Percentiles rank a stretch among this genome's conserved stretches.
These are phyloP conservation scores for Amphipyra tragopoginis DNA, from an alignment of 2,888 invertebrate genomes.

Conservation along the genomic window DNA sequence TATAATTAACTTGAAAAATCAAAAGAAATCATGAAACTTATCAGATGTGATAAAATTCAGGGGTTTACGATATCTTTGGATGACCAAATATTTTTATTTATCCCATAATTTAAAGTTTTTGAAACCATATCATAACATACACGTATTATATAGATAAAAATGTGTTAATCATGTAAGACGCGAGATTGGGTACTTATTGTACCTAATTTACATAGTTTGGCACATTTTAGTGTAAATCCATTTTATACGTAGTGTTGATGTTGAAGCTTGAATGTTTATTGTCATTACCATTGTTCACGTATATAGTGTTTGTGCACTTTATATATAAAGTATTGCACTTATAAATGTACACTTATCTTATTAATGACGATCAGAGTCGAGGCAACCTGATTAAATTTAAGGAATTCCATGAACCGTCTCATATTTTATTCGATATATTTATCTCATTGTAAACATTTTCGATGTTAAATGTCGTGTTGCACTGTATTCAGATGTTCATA, in stretches of 20 bases:
- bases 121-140: slow-evolving; percentile 4
- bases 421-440: slow-evolving; percentile 43
- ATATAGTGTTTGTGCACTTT: slow-evolving; percentile 52
- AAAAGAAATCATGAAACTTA: slow-evolving; percentile 5
- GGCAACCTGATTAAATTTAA: slow-evolving; percentile 80
- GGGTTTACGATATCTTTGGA: slow-evolving; percentile 25
- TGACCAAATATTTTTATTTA: slow-evolving; percentile 38
- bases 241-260: slow-evolving; percentile 47
- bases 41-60: slow-evolving; percentile 31
- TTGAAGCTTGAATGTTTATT: slow-evolving; percentile 50
- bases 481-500: slow-evolving; percentile 51
- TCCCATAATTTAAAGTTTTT: slow-evolving; percentile 4
- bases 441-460: slow-evolving; percentile 52
- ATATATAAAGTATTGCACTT: slow-evolving; percentile 53
- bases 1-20: neutral
- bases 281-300: slow-evolving; percentile 43
- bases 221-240: slow-evolving; percentile 67
- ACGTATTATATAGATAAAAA: slow-evolving; percentile 52
- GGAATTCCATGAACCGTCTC: slow-evolving; percentile 60
- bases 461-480: slow-evolving; percentile 69
- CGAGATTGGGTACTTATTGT: slow-evolving; percentile 80
- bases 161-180: slow-evolving; percentile 79
- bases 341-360: slow-evolving; percentile 21
- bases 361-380: slow-evolving; percentile 75
- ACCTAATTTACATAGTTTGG: slow-evolving; percentile 78